Evolutionary conservation across 2,888 invertebrate genomes (phyloP).

Genomic region (Sarcophaga subvicina): DNA sequence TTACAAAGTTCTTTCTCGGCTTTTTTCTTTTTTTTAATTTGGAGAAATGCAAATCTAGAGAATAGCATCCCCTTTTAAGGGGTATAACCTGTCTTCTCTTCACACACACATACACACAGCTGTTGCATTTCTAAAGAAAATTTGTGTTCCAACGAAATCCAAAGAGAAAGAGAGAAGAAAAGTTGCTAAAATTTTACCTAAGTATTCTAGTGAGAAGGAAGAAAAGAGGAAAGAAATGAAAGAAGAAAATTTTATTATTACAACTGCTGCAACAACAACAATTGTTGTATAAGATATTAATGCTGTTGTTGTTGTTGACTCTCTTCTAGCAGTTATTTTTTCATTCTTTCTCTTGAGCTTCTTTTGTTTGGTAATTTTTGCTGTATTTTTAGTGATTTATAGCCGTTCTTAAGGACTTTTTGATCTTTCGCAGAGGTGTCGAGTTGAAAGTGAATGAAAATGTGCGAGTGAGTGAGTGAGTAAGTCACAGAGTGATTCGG

Average conservation of each 20-base stretch:
- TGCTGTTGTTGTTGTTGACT: not conserved
- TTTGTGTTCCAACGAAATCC: not conserved
- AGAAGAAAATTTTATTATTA: not conserved
- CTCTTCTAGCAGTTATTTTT: not conserved
- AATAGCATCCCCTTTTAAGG: not conserved
- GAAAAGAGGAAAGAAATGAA: not conserved
- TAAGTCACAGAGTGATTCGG: not conserved
- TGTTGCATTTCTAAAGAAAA: not conserved
- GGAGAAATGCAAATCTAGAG: not conserved
- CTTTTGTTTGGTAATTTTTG: conserved; percentile 39
- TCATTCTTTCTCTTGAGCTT: not conserved
- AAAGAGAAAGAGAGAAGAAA: not conserved
- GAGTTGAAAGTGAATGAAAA: conserved; percentile 31
- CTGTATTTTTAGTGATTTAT: conserved; percentile 57
- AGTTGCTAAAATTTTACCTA: not conserved
- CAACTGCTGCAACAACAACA: not conserved
- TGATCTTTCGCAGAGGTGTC: conserved; percentile 61
- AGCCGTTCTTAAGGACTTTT: conserved; percentile 62
- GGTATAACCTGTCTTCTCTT: not conserved
- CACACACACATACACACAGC: not conserved
- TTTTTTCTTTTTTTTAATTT: too few relatives aligned
- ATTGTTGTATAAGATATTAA: not conserved
- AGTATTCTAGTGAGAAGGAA: not conserved
- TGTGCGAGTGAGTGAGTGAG: conserved; percentile 16
- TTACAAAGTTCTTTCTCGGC: not conserved